A percentile compares a stretch with the other conserved stretches of the same genome.
These are phyloP conservation scores for Laticauda colubrina DNA, from an alignment of 2,113 vertebrate species.

Conservation along the genomic window DNA sequence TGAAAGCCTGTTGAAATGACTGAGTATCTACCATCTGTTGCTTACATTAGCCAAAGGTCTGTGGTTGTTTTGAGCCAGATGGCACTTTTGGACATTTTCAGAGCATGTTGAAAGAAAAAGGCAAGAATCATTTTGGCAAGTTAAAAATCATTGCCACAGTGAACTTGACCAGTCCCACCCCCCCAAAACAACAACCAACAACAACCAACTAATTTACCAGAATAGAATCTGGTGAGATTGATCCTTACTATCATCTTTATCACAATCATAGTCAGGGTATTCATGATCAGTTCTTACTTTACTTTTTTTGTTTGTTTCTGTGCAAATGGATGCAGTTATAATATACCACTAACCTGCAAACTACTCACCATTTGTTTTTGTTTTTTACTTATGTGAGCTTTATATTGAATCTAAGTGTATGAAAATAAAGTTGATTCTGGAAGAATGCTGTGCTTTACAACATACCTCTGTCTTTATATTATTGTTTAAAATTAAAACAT, in stretches of 20 bases:
- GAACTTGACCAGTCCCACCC: not conserved
- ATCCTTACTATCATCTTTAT: not conserved
- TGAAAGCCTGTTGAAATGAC: not conserved
- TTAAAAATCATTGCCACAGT: not conserved
- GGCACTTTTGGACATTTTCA: not conserved
- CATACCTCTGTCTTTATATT: not conserved
- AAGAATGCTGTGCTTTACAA: not conserved
- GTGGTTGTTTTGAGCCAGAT: not conserved
- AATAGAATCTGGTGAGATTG: not conserved
- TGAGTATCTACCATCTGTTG: not conserved
- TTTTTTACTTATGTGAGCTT: too few relatives aligned
- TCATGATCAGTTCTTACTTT: not conserved
- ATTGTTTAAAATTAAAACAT: not conserved
- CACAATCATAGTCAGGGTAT: too few relatives aligned
- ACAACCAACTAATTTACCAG: too few relatives aligned
- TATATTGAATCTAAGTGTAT: not conserved
- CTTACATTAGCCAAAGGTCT: not conserved
- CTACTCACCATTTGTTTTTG: not conserved
- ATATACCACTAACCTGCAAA: not conserved
- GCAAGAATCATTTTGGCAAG: not conserved
- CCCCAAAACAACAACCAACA: too few relatives aligned
- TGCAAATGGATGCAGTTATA: not conserved
- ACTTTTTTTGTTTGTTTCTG: not conserved
- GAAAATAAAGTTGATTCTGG: not conserved
- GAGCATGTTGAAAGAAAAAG: not conserved